Conservation (phyloP, 1,140 invertebrate species). For the Bombus pascuorum region DNA sequence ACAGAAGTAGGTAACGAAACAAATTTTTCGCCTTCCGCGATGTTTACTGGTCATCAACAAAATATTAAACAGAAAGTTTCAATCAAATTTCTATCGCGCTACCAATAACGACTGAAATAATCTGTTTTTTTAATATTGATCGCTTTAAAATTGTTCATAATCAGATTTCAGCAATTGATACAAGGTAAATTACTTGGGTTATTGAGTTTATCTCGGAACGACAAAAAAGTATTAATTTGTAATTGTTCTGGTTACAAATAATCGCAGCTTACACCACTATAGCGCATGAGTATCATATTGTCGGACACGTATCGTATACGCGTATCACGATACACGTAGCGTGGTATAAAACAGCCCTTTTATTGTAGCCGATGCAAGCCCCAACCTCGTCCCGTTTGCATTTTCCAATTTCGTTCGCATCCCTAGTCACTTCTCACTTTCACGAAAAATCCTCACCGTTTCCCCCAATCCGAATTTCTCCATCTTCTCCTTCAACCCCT, state of each 20-base stretch:
- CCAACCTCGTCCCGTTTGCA: conserved; percentile 8
- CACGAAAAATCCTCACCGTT: neutral
- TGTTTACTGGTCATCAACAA: too few relatives aligned
- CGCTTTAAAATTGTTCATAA: too few relatives aligned
- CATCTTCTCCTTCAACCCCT: neutral
- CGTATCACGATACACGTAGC: neutral
- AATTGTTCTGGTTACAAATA: neutral
- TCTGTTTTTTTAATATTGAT: too few relatives aligned
- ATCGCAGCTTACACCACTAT: neutral
- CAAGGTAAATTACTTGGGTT: neutral
- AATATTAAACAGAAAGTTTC: too few relatives aligned
- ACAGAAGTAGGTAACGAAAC: too few relatives aligned
- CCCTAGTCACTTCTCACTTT: neutral
- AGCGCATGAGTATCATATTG: neutral
- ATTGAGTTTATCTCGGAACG: too few relatives aligned
- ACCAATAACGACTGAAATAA: too few relatives aligned
- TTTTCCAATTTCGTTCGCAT: conserved; percentile 23
- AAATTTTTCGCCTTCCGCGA: too few relatives aligned
- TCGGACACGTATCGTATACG: neutral
- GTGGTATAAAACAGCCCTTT: neutral
- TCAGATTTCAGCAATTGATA: neutral
- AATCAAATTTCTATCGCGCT: too few relatives aligned
- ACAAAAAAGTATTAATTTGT: too few relatives aligned
- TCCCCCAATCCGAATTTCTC: neutral
- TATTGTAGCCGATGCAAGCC: neutral